phyloP scores from a whole-genome alignment of 35 echinoderm and acorn worm genomes.

The Apostichopus californicus region DNA sequence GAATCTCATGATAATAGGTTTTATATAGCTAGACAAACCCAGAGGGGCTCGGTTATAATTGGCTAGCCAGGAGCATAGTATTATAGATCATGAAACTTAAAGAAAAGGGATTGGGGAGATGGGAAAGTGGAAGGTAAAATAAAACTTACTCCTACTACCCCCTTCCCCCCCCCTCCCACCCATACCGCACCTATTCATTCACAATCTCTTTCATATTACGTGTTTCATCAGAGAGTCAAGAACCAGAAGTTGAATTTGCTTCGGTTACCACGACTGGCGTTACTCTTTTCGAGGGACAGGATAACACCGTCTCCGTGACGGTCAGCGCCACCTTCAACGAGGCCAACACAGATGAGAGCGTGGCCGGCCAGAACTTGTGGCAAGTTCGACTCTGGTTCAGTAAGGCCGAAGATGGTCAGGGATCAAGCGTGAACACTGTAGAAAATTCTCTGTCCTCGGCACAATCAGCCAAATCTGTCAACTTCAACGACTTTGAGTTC shows the following conservation, averaged over 20 bases:
- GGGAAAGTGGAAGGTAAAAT: too few relatives aligned
- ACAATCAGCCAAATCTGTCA: slow-evolving; percentile 13
- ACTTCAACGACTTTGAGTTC: slow-evolving; percentile 37
- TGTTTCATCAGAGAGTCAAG: neutral
- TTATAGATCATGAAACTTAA: too few relatives aligned
- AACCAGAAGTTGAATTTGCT: slow-evolving; percentile 35
- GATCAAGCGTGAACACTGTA: neutral
- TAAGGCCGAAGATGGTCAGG: slow-evolving; percentile 25
- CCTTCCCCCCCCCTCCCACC: too few relatives aligned
- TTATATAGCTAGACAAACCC: too few relatives aligned
- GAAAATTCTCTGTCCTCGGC: neutral
- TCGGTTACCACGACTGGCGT: slow-evolving; percentile 6
- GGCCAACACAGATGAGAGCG: slow-evolving; percentile 1
- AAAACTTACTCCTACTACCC: too few relatives aligned
- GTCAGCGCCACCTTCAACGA: slow-evolving; percentile 19
- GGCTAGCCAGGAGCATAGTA: too few relatives aligned
- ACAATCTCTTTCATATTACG: too few relatives aligned
- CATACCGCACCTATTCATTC: too few relatives aligned
- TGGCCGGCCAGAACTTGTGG: slow-evolving; percentile 1
- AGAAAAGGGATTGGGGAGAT: too few relatives aligned
- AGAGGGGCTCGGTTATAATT: too few relatives aligned
- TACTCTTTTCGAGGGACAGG: slow-evolving; percentile 21
- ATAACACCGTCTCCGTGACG: neutral
- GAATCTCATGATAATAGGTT: too few relatives aligned
- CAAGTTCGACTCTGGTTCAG: slow-evolving; percentile 39